Base-by-base conservation (phyloP, 2,888 invertebrate species). In the Lypha dubia region DNA sequence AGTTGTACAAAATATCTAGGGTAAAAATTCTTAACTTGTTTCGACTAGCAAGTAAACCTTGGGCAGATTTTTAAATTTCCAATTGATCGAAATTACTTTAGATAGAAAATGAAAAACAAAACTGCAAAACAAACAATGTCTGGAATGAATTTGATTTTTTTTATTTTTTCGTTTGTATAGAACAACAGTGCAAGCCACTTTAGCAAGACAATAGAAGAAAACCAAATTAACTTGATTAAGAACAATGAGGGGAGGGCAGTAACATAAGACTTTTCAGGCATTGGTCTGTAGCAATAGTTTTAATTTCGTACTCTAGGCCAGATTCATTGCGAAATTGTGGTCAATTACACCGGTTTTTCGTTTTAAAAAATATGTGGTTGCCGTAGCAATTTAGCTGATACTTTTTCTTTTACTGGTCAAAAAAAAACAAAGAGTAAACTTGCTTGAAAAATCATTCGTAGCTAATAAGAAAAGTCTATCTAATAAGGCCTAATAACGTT, bases 61-160 rank as follows among this genome's bases (percentile, higher is more conserved):
- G 68, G 53, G 46, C 35, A 38, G 15, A 81, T 56, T 81, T 35
- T 81, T 62, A 44, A 35, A 68, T 60, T 74, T 67, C 49, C 58
- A 60, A 17, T 53, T 20, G 35, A 22, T 24, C n/a, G 22, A 62
- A 44, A 67, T 22, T 20, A 60, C 15, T 63, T 22, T 49, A n/a
- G 32, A 75, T 44, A 22, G 28, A 15, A 46, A 28, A n/a, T n/a
- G n/a, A n/a, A n/a, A n/a, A n/a, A n/a, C n/a, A n/a, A 60, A 49
- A 38, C 49, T 41, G 60, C 28, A 68, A 63, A 38, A 68, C 38
- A 67, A 65, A 58, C 24, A 46, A 28, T 17, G n/a, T 41, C 68
- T 51, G 13, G 3, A 46, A 35, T 51, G n/a, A 60, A 62, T 49
- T 51, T 49, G 60, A 17, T 49, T 56, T 56, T 60, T 17, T 46